These are phyloP conservation scores for Hypothenemus hampei DNA, from an alignment of 1,140 invertebrate genomes.

Conservation along the genomic window DNA sequence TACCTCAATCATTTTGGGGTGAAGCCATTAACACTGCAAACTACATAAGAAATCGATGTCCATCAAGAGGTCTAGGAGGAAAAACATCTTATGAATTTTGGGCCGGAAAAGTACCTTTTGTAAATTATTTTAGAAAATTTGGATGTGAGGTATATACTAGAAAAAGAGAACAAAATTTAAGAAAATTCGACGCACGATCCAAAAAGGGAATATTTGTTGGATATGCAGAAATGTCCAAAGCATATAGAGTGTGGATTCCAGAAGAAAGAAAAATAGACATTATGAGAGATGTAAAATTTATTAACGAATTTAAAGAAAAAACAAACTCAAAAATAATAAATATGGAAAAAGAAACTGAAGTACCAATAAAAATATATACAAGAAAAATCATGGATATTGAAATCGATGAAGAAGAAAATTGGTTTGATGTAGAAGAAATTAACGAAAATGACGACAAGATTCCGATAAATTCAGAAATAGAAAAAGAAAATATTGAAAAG, in stretches of 20 bases:
- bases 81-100: slow-evolving; percentile 24
- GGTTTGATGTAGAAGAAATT: too few species aligned
- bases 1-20: slow-evolving; percentile 9
- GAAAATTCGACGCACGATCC: slow-evolving; percentile 7
- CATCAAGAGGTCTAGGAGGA: neutral
- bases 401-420: neutral
- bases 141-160: neutral
- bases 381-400: too few species aligned
- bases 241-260: slow-evolving; percentile 3
- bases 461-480: neutral
- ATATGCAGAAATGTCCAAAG: slow-evolving; percentile 11
- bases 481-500: too few species aligned
- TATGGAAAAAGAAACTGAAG: neutral
- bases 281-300: slow-evolving; percentile 1
- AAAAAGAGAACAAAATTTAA: neutral
- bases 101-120: slow-evolving; percentile 18
- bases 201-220: slow-evolving; percentile 3
- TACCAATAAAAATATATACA: neutral
- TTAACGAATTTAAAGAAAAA: neutral
- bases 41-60: slow-evolving; percentile 13
- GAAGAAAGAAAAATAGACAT: slow-evolving; percentile 3
- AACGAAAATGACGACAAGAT: neutral
- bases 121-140: slow-evolving; percentile 4
- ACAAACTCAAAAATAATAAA: neutral
- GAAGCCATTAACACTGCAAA: slow-evolving; percentile 15